Conservation (phyloP, 2,797 vertebrate species). For the Gymnopithys bicolor region DNA sequence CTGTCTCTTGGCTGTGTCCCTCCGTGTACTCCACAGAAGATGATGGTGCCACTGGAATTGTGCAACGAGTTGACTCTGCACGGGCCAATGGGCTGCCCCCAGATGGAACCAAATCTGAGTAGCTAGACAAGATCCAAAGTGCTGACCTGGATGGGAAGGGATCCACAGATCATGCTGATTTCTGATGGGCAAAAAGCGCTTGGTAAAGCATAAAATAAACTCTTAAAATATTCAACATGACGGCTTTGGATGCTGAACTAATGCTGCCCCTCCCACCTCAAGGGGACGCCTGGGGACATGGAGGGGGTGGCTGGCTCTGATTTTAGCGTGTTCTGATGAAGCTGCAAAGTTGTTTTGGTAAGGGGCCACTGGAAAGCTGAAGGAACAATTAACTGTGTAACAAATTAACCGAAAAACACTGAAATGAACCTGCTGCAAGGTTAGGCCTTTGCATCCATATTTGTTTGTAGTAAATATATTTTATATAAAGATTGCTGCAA, state of each 20-base stretch:
- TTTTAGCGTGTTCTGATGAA: not conserved
- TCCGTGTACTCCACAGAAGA: not conserved
- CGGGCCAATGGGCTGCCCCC: not conserved
- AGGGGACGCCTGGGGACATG: not conserved
- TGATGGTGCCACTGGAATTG: not conserved
- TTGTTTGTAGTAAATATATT: not conserved
- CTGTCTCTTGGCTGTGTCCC: not conserved
- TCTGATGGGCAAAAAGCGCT: not conserved
- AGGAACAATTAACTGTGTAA: not conserved
- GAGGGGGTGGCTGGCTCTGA: not conserved
- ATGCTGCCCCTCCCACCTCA: not conserved
- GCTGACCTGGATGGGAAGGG: conserved; percentile 54
- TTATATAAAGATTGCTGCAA: not conserved
- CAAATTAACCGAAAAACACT: not conserved
- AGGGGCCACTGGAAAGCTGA: not conserved
- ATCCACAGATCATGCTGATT: conserved; percentile 39
- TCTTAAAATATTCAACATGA: not conserved
- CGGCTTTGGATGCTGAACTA: not conserved
- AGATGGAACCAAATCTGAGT: not conserved
- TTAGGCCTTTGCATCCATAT: not conserved
- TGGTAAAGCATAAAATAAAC: conserved; percentile 18
- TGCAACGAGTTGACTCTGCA: not conserved
- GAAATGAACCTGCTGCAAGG: not conserved
- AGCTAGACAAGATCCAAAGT: conserved; percentile 47
- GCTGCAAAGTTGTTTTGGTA: not conserved